Base-by-base conservation (phyloP, 2,888 invertebrate species). In the Fabriciana adippe region DNA sequence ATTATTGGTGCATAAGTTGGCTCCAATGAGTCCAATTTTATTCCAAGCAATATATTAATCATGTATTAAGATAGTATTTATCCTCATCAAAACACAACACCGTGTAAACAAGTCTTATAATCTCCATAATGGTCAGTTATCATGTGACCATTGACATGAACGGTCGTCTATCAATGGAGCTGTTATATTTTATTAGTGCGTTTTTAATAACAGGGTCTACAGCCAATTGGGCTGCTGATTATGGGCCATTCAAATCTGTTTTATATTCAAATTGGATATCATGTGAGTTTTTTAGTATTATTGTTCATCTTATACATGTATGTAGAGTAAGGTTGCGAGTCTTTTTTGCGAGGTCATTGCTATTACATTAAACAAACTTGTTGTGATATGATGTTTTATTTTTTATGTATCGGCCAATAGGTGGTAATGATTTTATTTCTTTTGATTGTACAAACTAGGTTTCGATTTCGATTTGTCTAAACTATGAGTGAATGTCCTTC, bases 241-340 rank as follows among this genome's bases (percentile, higher is more conserved):
- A 75, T 73, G 88, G 88, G n/a, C 80, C 87, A 0, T 88, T 90
- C 67, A 79, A 75, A 48, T 78, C 84, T 0, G 56, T 89, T 15
- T 72, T 91, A 35, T 89, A 90, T 70, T 90, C 90, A 0, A 82
- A 84, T 76, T 87, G 81, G 79, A 87, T 91, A n/a, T 82, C 82
- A 67, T 91, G 91, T 91, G 73, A 89, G 91, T 89, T 35, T 35
- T 51, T 45, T 41, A 0, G 0, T 55, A 0, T 55, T 45, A 6
- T 14, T 6, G 45, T 41, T 6, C 8, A 15, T 57, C 21, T 14
- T 15, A 15, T 47, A 6, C 18, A 14, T 6, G 1, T 11, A 47
- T 5, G 15, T 15, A 16, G 26, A 11, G 45, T 21, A 57, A 57
- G 0, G 11, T 11, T 59, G 13, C n/a, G 1, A 41, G 35, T 8